Conservation (phyloP, 2,113 vertebrate species). For the Notechis scutatus region DNA sequence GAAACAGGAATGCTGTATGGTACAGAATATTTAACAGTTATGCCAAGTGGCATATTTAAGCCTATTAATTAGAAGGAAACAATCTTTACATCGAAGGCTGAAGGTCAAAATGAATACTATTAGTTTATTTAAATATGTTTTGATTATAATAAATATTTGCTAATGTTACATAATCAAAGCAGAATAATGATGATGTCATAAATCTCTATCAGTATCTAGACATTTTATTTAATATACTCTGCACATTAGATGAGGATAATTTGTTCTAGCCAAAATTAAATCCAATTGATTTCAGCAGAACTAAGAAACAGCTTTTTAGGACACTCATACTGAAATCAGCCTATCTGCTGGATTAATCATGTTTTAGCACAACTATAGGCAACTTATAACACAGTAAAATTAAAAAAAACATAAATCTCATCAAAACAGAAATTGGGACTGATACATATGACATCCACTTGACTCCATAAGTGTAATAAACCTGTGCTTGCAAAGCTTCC, state of each 20-base stretch:
- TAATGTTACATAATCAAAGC: not conserved
- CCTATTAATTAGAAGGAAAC: slow-evolving; percentile 10
- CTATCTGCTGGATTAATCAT: not conserved
- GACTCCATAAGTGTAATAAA: not conserved
- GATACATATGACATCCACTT: not conserved
- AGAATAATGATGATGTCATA: not conserved
- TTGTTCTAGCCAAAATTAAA: not conserved
- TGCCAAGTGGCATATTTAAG: not conserved
- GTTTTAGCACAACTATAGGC: not conserved
- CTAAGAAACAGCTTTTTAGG: not conserved
- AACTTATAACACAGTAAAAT: not conserved
- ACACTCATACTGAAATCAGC: not conserved
- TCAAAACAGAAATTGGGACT: not conserved
- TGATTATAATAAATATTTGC: not conserved
- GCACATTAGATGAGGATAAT: not conserved
- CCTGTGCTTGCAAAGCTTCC: not conserved
- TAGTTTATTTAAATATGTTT: not conserved
- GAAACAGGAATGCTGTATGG: slow-evolving; percentile 49
- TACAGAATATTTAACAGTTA: slow-evolving; percentile 29
- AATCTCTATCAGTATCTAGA: not conserved
- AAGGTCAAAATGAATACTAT: not conserved
- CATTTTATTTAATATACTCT: not conserved
- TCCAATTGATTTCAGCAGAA: not conserved
- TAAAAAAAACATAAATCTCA: not conserved
- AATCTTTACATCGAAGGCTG: not conserved